These are phyloP conservation scores for Fissipunctia ypsillon DNA, from an alignment of 2,888 invertebrate species.

Conservation along the genomic window DNA sequence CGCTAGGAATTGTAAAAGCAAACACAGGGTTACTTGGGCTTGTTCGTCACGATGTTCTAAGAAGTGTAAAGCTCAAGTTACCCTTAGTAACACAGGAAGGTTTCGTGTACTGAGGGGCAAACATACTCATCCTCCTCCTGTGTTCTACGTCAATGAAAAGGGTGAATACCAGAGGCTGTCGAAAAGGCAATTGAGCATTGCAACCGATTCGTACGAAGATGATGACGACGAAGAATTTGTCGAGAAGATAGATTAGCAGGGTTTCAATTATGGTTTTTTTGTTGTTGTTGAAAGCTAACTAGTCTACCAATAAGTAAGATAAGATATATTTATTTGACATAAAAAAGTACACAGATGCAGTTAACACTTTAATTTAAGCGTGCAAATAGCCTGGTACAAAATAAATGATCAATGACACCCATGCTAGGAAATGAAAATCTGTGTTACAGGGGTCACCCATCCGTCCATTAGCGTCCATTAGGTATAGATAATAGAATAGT, in stretches of 20 bases:
- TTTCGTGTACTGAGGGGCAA: slow-evolving; percentile 73
- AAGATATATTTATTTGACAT: too few species aligned
- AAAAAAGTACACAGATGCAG: too few species aligned
- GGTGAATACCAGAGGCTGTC: slow-evolving; percentile 79
- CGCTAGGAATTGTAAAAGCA: slow-evolving; percentile 79
- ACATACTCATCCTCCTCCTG: slow-evolving; percentile 82
- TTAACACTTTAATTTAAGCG: too few species aligned
- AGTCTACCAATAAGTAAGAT: background rate
- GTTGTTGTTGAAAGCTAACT: background rate
- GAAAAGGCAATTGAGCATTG: slow-evolving; percentile 54
- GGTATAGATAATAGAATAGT: too few species aligned
- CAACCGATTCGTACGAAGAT: slow-evolving; percentile 8
- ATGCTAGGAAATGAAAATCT: too few species aligned
- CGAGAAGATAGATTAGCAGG: slow-evolving; percentile 12
- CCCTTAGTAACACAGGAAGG: slow-evolving; percentile 73
- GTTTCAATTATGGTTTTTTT: background rate
- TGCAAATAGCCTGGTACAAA: too few species aligned
- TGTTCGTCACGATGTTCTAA: slow-evolving; percentile 84
- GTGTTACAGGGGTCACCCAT: too few species aligned
- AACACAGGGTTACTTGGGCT: slow-evolving; percentile 76
- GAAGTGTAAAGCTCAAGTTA: slow-evolving; percentile 80
- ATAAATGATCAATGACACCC: too few species aligned
- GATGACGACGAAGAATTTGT: slow-evolving; percentile 14
- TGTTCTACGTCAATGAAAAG: slow-evolving; percentile 78
- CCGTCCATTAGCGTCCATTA: too few species aligned